Percentiles rank a stretch among this genome's conserved stretches.
Evolutionary conservation across 2,113 vertebrate species (phyloP).

Genomic region (Arenaria interpres): DNA sequence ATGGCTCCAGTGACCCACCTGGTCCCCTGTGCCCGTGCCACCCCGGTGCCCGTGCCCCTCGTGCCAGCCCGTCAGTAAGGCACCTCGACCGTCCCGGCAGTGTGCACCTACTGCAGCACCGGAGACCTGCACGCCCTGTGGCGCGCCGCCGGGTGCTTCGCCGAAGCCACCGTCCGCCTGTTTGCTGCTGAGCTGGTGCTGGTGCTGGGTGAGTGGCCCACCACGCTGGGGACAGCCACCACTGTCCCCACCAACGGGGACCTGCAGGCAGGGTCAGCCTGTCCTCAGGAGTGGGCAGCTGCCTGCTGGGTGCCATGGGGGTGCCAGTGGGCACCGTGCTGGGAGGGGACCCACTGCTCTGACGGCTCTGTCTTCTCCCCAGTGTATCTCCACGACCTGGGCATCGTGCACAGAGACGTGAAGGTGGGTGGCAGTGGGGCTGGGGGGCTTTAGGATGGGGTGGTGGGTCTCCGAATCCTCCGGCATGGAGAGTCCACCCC

Average conservation of each 20-base stretch:
- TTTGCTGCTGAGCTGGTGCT: slow-evolving; percentile 90
- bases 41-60: rapidly evolving
- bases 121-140: slow-evolving; percentile 92
- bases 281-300: neutral
- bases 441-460: neutral
- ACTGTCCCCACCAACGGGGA: rapidly evolving
- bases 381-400: slow-evolving; percentile 94
- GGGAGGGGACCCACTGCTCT: rapidly evolving
- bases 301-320: neutral
- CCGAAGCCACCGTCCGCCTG: slow-evolving; percentile 84
- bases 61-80: neutral
- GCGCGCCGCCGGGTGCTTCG: slow-evolving; percentile 82
- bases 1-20: rapidly evolving
- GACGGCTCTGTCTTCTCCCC: neutral
- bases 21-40: neutral
- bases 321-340: neutral
- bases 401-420: slow-evolving; percentile 91
- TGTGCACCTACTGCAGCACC: slow-evolving; percentile 92
- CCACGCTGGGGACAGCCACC: neutral
- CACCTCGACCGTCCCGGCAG: slow-evolving; percentile 45
- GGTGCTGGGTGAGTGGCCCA: slow-evolving; percentile 84
- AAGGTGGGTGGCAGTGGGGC: slow-evolving; percentile 77
- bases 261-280: neutral
- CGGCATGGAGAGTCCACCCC: neutral
- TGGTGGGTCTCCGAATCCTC: neutral